These are phyloP conservation scores for Megaustenia siamemsis DNA, from an alignment of 2,888 invertebrate species.

Conservation along the genomic window DNA sequence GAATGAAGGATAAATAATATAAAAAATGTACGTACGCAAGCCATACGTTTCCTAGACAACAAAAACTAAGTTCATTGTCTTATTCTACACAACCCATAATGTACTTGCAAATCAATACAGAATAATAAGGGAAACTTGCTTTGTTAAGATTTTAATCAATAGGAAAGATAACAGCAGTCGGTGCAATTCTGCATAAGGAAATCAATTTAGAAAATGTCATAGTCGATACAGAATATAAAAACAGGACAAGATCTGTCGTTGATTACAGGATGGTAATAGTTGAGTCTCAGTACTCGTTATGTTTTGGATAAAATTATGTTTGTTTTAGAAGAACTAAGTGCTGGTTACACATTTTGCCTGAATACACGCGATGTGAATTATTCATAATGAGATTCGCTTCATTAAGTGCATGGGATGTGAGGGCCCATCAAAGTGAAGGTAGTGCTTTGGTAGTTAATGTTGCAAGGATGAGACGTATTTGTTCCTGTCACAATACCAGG, in stretches of 20 bases:
- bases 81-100: not conserved
- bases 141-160: slow-evolving; percentile 7
- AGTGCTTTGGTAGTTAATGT: too few relatives aligned
- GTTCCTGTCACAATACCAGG: too few relatives aligned
- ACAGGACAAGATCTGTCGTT: not conserved
- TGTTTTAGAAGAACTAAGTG: too few relatives aligned
- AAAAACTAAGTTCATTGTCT: not conserved
- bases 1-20: not conserved
- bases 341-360: too few relatives aligned
- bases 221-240: slow-evolving; percentile 11
- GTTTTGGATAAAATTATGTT: slow-evolving; percentile 4
- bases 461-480: too few relatives aligned
- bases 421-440: too few relatives aligned
- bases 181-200: slow-evolving; percentile 13
- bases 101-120: not conserved
- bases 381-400: too few relatives aligned
- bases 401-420: too few relatives aligned
- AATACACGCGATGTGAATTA: too few relatives aligned
- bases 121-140: slow-evolving; percentile 1
- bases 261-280: not conserved
- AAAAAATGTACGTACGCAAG: too few relatives aligned
- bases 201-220: not conserved
- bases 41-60: too few relatives aligned
- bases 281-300: not conserved
- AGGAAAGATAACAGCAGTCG: not conserved